Percentiles rank a stretch among this genome's conserved stretches.
These are phyloP conservation scores for Balanococcus diminutus DNA, from an alignment of 2,888 invertebrate species.

Conservation along the genomic window DNA sequence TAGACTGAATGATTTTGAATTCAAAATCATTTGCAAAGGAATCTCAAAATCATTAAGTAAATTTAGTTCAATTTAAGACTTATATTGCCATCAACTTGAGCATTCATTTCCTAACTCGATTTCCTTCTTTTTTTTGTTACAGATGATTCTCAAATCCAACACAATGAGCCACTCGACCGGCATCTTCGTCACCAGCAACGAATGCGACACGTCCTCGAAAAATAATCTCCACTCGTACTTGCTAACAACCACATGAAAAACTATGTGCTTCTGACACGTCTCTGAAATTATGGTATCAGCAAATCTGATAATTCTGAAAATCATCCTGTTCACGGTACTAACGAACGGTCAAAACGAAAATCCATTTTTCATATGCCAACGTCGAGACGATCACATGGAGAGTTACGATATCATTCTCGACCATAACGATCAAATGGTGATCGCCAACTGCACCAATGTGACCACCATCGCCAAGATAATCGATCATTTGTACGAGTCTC, in stretches of 20 bases:
- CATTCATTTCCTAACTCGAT: neutral
- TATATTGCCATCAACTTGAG: neutral
- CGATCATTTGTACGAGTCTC: neutral
- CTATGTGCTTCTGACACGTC: neutral
- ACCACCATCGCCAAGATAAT: neutral
- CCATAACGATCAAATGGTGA: neutral
- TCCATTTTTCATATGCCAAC: conserved; percentile 43
- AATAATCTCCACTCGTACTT: neutral
- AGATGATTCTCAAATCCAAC: neutral
- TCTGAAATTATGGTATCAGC: conserved; percentile 39
- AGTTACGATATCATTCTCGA: neutral
- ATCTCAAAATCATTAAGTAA: neutral
- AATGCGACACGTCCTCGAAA: neutral
- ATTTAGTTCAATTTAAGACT: no score
- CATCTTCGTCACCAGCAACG: neutral
- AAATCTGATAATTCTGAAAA: conserved; percentile 38
- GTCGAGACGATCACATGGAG: neutral
- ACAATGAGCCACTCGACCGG: neutral
- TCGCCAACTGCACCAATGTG: conserved; percentile 8
- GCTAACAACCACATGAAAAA: neutral
- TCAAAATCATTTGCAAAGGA: neutral
- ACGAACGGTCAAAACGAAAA: conserved; percentile 33
- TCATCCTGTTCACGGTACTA: conserved; percentile 33
- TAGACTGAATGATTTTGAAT: no score
- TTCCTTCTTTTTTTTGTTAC: neutral